Evolutionary conservation across 2,888 invertebrate species (phyloP), one percentile per base, ranked within the genome.

Genomic region (Stramonita haemastoma): DNA sequence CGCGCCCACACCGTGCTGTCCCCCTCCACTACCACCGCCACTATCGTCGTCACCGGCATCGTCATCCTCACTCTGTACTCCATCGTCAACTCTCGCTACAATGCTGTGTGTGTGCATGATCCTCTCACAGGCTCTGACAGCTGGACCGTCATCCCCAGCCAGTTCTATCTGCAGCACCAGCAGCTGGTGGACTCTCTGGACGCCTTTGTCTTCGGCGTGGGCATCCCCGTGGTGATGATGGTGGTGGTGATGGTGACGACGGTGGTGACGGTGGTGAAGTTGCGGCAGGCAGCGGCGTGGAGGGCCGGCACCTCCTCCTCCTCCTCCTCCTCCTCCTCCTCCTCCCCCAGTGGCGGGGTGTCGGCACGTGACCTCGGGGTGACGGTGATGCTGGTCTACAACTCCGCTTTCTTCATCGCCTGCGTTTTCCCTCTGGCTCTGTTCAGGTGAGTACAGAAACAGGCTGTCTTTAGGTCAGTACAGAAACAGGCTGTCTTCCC

Each of bases 301-400:
- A 29, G 36, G 32, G 46, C 86, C 60, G 57, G 46, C 60, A 46
- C 60, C 56, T 60, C 86, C 15, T 60, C 60, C n/a, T 60, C 86
- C 15, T n/a, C 36, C 86, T 60, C 86, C 29, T 29, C 86, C n/a
- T 85, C 85, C 85, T 60, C 36, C 86, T 60, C 86, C 29, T 29
- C 86, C n/a, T 85, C 85, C 85, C n/a, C 85, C 85, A n/a, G 34
- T 6, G 34, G 36, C 19, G 34, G 46, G 34, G n/a, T 2, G 46
- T 46, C 46, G 8, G 46, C 46, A 46, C 46, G 46, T 46, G 46
- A 46, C 46, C 46, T 46, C 46, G 46, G 46, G 46, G 46, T 46
- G 46, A 46, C 46, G 46, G 46, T 46, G 46, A 46, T 46, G 46
- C 46, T 46, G 46, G 46, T 46, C 46, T 46, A 46, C 46, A 46